A percentile compares a stretch with the other conserved stretches of the same genome.
Conservation (phyloP, 2,113 vertebrate species). For the Halcyon senegalensis region DNA sequence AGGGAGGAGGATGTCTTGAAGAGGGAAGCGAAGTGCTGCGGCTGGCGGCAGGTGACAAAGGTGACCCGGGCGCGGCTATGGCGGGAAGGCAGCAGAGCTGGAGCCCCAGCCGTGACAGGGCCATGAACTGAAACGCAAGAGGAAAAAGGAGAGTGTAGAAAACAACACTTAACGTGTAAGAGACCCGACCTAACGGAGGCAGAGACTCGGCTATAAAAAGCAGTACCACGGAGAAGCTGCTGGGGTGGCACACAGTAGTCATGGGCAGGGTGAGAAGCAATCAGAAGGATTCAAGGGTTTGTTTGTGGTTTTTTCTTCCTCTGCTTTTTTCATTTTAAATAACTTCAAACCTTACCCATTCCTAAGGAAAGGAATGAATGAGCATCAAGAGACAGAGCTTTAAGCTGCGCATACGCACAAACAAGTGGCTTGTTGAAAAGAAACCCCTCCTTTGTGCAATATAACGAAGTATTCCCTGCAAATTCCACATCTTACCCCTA, state of each 20-base stretch:
- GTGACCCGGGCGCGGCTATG: neutral
- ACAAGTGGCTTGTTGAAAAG: neutral
- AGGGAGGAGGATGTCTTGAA: neutral
- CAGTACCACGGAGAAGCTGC: rapidly evolving
- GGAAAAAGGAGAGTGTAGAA: neutral
- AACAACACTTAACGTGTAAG: neutral
- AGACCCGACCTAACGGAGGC: rapidly evolving
- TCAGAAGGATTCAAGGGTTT: neutral
- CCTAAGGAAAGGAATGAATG: neutral
- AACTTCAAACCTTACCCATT: neutral
- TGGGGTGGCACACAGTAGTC: neutral
- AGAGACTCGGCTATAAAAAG: neutral
- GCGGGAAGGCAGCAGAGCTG: neutral
- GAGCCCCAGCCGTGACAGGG: rapidly evolving
- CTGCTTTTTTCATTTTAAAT: neutral
- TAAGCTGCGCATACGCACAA: neutral
- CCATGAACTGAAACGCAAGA: neutral
- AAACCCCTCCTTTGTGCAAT: neutral
- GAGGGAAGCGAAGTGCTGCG: too few species aligned
- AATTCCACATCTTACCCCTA: slow-evolving; percentile 7
- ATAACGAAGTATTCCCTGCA: neutral
- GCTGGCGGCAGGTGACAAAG: neutral
- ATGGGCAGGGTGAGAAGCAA: neutral
- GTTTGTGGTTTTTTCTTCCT: neutral
- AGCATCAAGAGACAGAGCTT: neutral